Base-by-base conservation (phyloP, 2,888 invertebrate genomes). In the Eupeodes luniger region DNA sequence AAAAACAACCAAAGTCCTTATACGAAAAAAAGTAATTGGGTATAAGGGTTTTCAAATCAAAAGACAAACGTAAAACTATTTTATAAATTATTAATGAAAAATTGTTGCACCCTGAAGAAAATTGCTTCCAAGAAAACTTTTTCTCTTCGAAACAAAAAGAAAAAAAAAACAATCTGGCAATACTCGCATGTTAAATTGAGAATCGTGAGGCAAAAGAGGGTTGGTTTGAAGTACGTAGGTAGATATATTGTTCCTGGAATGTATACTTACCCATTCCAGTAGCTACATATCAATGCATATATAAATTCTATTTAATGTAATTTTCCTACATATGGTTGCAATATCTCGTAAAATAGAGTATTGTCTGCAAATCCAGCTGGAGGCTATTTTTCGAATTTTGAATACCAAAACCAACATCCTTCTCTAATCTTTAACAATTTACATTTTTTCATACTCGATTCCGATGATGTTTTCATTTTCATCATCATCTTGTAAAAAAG, bases 321-420 rank as follows among this genome's bases (percentile, higher is more conserved):
- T 70, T 61, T 64, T 16, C 40, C 57, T 70, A 9, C 40, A 27
- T 27, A 27, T 3, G 10, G 12, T 59, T 72, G 72, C 70, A 83
- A 78, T 53, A 76, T 47, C 27, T 27, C 27, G 27, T 27, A 27
- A 27, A 27, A 44, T 77, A 77, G 72, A 51, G 44, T 49, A 75
- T 62, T 75, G 81, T 69, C 61, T 75, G 47, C 72, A 44, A 53
- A 49, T 74, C 51, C 83, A 83, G 78, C 83, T 78, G 83, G 53
- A 7, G 55, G 70, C 40, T 55, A 70, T 40, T n/a, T 66, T 51
- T 14, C 12, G 10, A 40, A 34, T 5, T 34, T 7, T 36, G 19
- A 19, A 12, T 36, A 16, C 47, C 66, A 69, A 62, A 62, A 40
- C 10, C 40, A 9, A 9, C 44, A 53, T 51, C 66, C 11, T 57